Base-by-base conservation (phyloP, 1,140 invertebrate species). In the Aricia agestis region DNA sequence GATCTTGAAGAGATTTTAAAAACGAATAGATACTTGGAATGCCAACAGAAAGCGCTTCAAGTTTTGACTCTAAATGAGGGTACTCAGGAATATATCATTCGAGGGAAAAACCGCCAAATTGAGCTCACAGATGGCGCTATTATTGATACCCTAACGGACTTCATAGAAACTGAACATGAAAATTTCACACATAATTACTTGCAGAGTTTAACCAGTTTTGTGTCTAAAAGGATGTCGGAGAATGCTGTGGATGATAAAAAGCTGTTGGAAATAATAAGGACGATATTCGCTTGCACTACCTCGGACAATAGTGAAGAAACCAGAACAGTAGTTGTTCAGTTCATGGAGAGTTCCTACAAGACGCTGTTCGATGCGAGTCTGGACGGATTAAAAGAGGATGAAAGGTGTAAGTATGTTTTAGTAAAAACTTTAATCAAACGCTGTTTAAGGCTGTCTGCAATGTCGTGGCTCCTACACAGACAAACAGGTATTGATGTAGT, bases 131-230 rank as follows among this genome's bases (percentile, higher is more conserved):
- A 82, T 42, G 77, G 78, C 17, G 36, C 57, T 32, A 71, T 84
- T 0, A 31, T 84, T 0, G 32, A 66, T 1, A 79, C 77, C 32
- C 67, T 89, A 1, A 67, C 84, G 6, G 45, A 82, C 10, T 82
- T 70, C 6, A 72, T 86, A 5, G 70, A 83, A 19, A 82, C 74
- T 15, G 86, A 86, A 71, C 85, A 87, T 65, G 86, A 92, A 66
- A 88, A 82, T 71, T 69, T 89, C n/a, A 89, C 77, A 11, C 86
- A 89, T 76, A 76, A 91, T 15, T 92, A 89, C 72, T 76, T 92
- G 57, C 74, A 81, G 17, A 87, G 81, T 72, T 72, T 92, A 18
- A 74, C 78, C 4, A 77, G 80, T 17, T 89, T 81, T 45, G 68
- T 89, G 0, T 74, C 68, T 4, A 72, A 68, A 25, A 74, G 69